These are phyloP conservation scores for Eolophus roseicapilla DNA, from an alignment of 2,113 vertebrate species.

Conservation along the genomic window DNA sequence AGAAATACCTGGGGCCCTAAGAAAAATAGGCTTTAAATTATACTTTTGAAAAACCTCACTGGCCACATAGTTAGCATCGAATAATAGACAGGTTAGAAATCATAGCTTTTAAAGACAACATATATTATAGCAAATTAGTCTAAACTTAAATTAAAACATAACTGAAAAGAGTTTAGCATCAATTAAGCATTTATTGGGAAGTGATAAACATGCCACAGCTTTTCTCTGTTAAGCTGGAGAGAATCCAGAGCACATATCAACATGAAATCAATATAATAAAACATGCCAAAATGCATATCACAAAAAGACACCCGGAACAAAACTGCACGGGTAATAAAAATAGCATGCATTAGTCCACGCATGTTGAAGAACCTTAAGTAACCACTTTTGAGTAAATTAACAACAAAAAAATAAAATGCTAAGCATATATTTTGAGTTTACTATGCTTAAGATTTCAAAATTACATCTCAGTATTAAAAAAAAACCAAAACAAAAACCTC, in stretches of 20 bases:
- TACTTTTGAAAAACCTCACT: constrained; percentile 31
- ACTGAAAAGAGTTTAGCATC: not conserved
- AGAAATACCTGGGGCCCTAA: constrained; percentile 74
- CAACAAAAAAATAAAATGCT: not conserved
- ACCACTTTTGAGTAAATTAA: not conserved
- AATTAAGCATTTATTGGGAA: constrained; percentile 45
- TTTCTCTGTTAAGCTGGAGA: not conserved
- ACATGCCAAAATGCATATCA: not conserved
- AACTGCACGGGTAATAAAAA: not conserved
- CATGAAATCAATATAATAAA: not conserved
- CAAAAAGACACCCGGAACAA: not conserved
- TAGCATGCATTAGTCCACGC: not conserved
- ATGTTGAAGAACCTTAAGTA: not conserved
- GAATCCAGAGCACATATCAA: not conserved
- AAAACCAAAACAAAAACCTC: not conserved
- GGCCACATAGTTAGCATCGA: not conserved
- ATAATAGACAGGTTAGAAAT: not conserved
- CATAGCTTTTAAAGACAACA: not conserved
- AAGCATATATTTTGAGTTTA: not conserved
- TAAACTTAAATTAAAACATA: not conserved
- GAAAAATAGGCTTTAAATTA: constrained; percentile 71
- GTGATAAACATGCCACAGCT: constrained; percentile 21
- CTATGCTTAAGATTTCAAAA: not conserved
- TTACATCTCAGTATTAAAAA: not conserved
- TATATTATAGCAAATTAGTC: not conserved